A percentile compares a stretch with the other conserved stretches of the same genome.
Conservation (phyloP, 2,113 vertebrate genomes). For the Hirundichthys speculiger region DNA sequence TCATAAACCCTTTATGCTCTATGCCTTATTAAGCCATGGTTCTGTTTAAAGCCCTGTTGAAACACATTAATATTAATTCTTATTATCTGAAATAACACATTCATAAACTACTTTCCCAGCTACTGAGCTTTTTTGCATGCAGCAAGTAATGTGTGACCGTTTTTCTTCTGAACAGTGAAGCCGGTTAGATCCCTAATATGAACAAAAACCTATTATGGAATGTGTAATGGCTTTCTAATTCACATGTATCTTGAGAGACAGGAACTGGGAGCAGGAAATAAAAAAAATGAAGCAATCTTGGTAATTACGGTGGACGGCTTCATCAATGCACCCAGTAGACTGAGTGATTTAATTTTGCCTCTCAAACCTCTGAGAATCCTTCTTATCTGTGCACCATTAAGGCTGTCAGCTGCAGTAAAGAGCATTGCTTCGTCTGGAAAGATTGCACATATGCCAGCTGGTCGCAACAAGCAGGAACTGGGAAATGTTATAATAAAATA, state of each 20-base stretch:
- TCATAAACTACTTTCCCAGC: not conserved
- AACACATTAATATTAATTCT: not conserved
- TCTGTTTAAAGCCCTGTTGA: not conserved
- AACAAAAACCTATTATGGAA: not conserved
- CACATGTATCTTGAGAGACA: conserved; percentile 1
- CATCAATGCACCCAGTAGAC: conserved; percentile 17
- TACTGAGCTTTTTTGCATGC: not conserved
- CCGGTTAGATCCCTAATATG: conserved; percentile 19
- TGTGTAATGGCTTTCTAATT: conserved; percentile 19
- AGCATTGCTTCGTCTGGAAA: not conserved
- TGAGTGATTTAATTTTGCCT: conserved; percentile 38
- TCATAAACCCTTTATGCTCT: not conserved
- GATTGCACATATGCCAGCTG: conserved; percentile 6
- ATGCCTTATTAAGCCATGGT: not conserved
- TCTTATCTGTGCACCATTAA: conserved; percentile 1
- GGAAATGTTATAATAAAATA: conserved; percentile 7
- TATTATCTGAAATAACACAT: not conserved
- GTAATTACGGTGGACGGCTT: conserved; percentile 41
- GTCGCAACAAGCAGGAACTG: conserved; percentile 2
- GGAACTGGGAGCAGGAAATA: not conserved
- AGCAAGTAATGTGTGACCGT: not conserved
- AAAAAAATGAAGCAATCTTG: conserved; percentile 11
- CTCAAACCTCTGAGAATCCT: conserved; percentile 10
- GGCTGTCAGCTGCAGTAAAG: conserved; percentile 7
- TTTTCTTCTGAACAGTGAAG: conserved; percentile 3